phyloP scores from a whole-genome alignment of 2,888 invertebrate genomes.

The Crossocerus cetratus region DNA sequence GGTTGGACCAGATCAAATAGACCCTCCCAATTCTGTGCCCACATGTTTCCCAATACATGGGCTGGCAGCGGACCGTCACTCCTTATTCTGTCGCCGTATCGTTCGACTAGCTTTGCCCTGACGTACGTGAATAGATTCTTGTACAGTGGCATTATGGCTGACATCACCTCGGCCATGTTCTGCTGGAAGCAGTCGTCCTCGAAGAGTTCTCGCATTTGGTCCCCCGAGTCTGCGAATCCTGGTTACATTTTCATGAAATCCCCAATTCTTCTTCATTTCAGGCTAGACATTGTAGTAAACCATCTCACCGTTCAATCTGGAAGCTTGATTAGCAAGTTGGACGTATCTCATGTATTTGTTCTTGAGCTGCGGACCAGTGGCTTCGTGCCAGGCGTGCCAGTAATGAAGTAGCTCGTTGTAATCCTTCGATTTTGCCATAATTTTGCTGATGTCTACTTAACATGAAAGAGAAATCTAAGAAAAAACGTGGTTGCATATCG shows the following conservation, averaged over 20 bases:
- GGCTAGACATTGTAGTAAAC: not conserved
- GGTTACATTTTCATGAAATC: slow-evolving; percentile 10
- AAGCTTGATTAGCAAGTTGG: slow-evolving; percentile 88
- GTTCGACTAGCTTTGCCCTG: slow-evolving; percentile 81
- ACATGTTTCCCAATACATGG: slow-evolving; percentile 90
- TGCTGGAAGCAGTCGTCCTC: slow-evolving; percentile 84
- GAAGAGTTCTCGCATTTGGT: slow-evolving; percentile 87
- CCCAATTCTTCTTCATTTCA: not conserved
- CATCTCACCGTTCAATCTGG: slow-evolving; percentile 83
- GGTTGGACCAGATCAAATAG: slow-evolving; percentile 87
- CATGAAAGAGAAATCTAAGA: not conserved
- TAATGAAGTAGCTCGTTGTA: slow-evolving; percentile 86
- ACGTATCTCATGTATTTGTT: slow-evolving; percentile 88
- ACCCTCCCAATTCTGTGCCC: slow-evolving; percentile 90
- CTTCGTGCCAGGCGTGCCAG: slow-evolving; percentile 90
- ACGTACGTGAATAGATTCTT: slow-evolving; percentile 91
- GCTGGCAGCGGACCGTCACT: slow-evolving; percentile 89
- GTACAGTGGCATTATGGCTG: slow-evolving; percentile 82
- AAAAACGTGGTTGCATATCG: not conserved
- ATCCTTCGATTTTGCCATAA: slow-evolving; percentile 85
- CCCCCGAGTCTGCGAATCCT: slow-evolving; percentile 89
- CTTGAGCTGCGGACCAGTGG: slow-evolving; percentile 86
- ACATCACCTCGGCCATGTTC: slow-evolving; percentile 79
- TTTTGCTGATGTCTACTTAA: slow-evolving; percentile 76
- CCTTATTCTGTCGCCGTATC: slow-evolving; percentile 82